Percentiles rank a stretch among this genome's conserved stretches.
phyloP scores from a whole-genome alignment of 2,888 invertebrate species.

The Drosophila percnosoma region DNA sequence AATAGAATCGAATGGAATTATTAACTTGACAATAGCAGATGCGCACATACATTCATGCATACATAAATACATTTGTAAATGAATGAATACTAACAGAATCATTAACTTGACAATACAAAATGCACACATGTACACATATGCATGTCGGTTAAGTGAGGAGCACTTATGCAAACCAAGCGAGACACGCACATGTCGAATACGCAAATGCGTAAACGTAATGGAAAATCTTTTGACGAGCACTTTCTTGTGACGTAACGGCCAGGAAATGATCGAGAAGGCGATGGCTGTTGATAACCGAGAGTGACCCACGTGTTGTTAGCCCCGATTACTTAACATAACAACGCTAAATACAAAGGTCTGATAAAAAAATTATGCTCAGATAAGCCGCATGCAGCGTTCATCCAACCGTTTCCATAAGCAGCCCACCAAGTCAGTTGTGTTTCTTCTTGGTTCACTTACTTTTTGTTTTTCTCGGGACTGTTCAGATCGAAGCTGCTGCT shows the following conservation, averaged over 20 bases:
- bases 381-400: slow-evolving; percentile 48
- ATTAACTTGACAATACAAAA: slow-evolving; percentile 15
- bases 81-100: neutral
- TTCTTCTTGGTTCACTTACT: slow-evolving; percentile 85
- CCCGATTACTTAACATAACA: slow-evolving; percentile 47
- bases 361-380: slow-evolving; percentile 48
- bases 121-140: neutral
- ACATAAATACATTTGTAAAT: neutral
- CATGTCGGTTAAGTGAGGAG: slow-evolving; percentile 3
- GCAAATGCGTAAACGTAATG: slow-evolving; percentile 54
- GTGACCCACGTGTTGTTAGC: slow-evolving; percentile 67
- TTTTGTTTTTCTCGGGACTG: slow-evolving; percentile 87
- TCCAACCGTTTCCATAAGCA: slow-evolving; percentile 59
- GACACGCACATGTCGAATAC: slow-evolving; percentile 53
- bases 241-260: slow-evolving; percentile 60
- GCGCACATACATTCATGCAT: neutral
- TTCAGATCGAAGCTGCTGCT: slow-evolving; percentile 87
- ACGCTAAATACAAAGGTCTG: slow-evolving; percentile 60
- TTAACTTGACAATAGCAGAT: neutral
- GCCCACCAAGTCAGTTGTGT: neutral
- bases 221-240: slow-evolving; percentile 38
- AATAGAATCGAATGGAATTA: neutral
- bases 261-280: slow-evolving; percentile 47
- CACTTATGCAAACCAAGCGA: slow-evolving; percentile 55
- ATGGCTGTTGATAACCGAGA: slow-evolving; percentile 62